phyloP scores from a whole-genome alignment of 2,797 vertebrate genomes.

The Sebastes flavidus region DNA sequence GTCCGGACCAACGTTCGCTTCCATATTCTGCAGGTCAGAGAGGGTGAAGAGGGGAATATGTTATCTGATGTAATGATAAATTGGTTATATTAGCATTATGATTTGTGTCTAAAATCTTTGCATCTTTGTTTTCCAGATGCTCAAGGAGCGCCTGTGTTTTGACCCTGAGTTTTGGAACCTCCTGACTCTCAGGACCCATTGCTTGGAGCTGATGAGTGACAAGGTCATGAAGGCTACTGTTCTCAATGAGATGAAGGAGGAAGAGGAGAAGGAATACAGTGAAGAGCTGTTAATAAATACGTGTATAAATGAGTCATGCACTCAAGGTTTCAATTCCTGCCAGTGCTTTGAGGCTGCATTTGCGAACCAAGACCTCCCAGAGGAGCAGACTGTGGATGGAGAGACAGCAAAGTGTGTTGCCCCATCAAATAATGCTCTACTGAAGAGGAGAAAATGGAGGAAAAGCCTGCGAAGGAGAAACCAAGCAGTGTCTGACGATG shows the following conservation, averaged over 20 bases:
- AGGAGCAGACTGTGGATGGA: background rate
- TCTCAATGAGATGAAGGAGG: slow-evolving; percentile 85
- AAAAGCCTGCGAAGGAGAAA: slow-evolving; percentile 56
- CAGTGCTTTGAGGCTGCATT: slow-evolving; percentile 14
- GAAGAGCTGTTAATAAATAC: slow-evolving; percentile 63
- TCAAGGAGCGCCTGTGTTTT: slow-evolving; percentile 95
- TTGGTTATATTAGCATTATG: background rate
- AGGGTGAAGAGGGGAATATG: background rate
- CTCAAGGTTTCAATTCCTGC: slow-evolving; percentile 9
- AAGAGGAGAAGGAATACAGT: slow-evolving; percentile 71
- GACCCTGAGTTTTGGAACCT: slow-evolving; percentile 99
- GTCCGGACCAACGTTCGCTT: slow-evolving; percentile 93
- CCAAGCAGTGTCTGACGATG: slow-evolving; percentile 61
- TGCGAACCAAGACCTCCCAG: slow-evolving; percentile 1
- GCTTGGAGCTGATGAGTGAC: slow-evolving; percentile 90
- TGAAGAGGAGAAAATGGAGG: slow-evolving; percentile 73
- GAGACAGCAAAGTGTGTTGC: background rate
- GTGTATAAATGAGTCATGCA: slow-evolving; percentile 40
- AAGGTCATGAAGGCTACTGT: slow-evolving; percentile 82
- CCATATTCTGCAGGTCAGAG: slow-evolving; percentile 81
- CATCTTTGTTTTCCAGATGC: slow-evolving; percentile 82
- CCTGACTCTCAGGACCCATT: slow-evolving; percentile 92
- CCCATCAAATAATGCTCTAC: slow-evolving; percentile 9
- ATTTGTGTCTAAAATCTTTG: background rate
- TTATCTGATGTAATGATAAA: background rate